Evolutionary conservation across 2,113 vertebrate genomes (phyloP).

Genomic region (Oxygymnocypris stewartii): DNA sequence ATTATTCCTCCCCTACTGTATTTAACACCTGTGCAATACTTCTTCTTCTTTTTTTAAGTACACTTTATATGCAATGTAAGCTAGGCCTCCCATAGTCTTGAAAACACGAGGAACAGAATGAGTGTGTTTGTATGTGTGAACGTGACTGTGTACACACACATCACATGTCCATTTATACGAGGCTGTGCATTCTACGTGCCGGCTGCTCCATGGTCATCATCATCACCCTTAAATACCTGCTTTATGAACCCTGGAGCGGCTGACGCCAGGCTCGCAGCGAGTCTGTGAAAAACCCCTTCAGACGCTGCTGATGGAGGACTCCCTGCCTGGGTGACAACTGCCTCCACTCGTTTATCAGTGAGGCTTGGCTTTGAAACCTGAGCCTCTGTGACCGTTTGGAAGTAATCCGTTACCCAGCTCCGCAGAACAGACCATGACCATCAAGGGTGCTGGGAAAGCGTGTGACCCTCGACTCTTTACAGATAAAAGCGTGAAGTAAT

Average conservation of each 20-base stretch:
- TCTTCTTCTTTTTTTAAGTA: neutral
- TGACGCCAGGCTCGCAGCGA: conserved; percentile 53
- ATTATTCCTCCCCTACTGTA: neutral
- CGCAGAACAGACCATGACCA: conserved; percentile 51
- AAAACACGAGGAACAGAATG: neutral
- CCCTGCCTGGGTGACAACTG: conserved; percentile 59
- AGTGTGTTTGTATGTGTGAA: conserved; percentile 18
- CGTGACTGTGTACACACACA: neutral
- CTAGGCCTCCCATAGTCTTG: neutral
- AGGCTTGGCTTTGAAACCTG: conserved; percentile 58
- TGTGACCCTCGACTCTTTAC: conserved; percentile 42
- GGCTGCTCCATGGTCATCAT: conserved; percentile 49
- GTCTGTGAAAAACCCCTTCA: conserved; percentile 47
- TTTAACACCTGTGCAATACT: too few relatives aligned
- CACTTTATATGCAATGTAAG: neutral
- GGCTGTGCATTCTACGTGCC: neutral
- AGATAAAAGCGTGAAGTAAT: conserved; percentile 39
- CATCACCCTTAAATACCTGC: conserved; percentile 54
- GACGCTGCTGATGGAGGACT: conserved; percentile 57
- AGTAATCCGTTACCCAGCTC: conserved; percentile 57
- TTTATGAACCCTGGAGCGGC: conserved; percentile 51
- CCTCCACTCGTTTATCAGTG: conserved; percentile 59
- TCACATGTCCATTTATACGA: conserved; percentile 22
- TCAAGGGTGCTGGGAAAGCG: conserved; percentile 27
- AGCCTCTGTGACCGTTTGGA: conserved; percentile 54